Evolutionary conservation across 1,140 invertebrate genomes (phyloP), one percentile per base, ranked within the genome.

Genomic region (Solenopsis invicta): DNA sequence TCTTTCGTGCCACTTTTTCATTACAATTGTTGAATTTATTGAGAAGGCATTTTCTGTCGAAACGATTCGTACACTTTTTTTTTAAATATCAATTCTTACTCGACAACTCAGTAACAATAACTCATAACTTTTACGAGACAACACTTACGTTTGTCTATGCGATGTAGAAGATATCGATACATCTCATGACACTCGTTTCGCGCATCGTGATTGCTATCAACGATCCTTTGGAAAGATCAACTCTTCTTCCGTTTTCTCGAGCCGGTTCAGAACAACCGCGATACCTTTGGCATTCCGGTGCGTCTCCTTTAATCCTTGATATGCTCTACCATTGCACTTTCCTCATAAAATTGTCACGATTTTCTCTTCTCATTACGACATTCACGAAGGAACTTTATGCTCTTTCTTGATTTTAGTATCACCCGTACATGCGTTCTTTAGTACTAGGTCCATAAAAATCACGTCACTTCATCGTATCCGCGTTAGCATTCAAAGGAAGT

Each of bases 181-280:
- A 59, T 41, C 50, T 86, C 74, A 59, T 85, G 64, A 78, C 48
- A 29, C 88, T 90, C 78, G 86, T 90, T 69, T 75, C 80, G 10
- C 75, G 82, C 69, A 85, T 56, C 89, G 90, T 88, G 69, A 72
- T 88, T 75, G 37, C 29, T 66, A 62, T 41, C 12, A 61, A n/a
- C 34, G 21, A 71, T 21, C 21, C 45, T 52, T 48, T n/a, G 5
- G 24, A 56, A 72, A 34, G 29, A 41, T 41, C 1, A 62, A 34
- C 48, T 21, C 29, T 34, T 69, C 64, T 37, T 4, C 16, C 48
- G n/a, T 6, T 21, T 10, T 18, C n/a, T 74, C 29, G 75, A 69
- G 0, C 29, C 24, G 66, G 37, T 74, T 72, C 34, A 80, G 45
- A 21, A 41, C 8, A 21, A 34, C 2, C 50, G 16, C 62, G 59